phyloP scores from a whole-genome alignment of 2,113 vertebrate genomes.

The Ceuthmochares aereus region DNA sequence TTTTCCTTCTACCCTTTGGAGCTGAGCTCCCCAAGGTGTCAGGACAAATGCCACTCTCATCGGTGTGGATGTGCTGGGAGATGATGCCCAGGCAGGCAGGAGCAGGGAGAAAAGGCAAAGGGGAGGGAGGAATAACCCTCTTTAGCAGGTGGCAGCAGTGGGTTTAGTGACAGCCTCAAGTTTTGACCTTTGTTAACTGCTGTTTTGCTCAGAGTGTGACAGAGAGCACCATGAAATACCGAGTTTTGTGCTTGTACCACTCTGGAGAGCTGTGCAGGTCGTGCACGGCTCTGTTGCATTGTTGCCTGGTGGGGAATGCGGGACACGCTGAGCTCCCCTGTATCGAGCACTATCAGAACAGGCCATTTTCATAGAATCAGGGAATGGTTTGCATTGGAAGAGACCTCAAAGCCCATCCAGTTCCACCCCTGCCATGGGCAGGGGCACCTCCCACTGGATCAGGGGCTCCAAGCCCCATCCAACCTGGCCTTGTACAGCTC shows the following conservation, averaged over 20 bases:
- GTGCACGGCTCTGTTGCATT: neutral
- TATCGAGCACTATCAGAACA: neutral
- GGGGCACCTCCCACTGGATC: too few relatives aligned
- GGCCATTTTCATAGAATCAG: neutral
- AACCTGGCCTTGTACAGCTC: too few relatives aligned
- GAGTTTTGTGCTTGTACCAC: neutral
- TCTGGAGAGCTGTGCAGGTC: neutral
- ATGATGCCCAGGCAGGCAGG: neutral
- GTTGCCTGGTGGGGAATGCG: neutral
- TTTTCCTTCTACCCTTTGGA: neutral
- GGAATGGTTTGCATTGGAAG: too few relatives aligned
- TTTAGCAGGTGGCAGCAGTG: neutral
- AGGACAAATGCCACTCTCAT: conserved; percentile 10
- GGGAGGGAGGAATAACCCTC: neutral
- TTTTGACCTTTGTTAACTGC: conserved; percentile 67
- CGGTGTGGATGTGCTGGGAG: rapidly evolving
- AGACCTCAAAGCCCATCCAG: too few relatives aligned
- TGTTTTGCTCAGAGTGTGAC: conserved; percentile 47
- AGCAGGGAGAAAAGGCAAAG: neutral
- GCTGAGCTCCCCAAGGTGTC: neutral
- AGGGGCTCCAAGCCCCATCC: too few relatives aligned
- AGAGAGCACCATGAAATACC: neutral
- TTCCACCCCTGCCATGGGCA: too few relatives aligned
- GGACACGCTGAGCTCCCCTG: too few relatives aligned
- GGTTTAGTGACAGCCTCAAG: conserved; percentile 12